Evolutionary conservation across 2,113 vertebrate species (phyloP).

Genomic region (Casuarius casuarius): DNA sequence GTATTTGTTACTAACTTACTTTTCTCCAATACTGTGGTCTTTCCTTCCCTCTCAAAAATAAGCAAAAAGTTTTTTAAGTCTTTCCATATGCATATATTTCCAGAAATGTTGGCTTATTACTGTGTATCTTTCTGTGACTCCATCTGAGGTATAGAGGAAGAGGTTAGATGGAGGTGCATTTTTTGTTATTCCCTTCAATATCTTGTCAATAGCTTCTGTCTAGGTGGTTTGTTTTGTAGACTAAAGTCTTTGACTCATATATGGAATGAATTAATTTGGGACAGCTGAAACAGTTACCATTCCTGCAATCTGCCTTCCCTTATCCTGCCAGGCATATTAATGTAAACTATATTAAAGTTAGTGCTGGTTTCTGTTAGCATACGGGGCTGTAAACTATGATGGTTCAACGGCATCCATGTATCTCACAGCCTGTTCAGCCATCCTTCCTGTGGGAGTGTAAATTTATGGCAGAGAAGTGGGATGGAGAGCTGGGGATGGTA

Average conservation of each 20-base stretch:
- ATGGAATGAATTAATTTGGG: constrained; percentile 27
- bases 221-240: constrained; percentile 7
- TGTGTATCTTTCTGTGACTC: neutral
- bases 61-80: neutral
- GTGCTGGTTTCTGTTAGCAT: constrained; percentile 28
- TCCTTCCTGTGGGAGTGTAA: constrained; percentile 36
- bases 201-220: neutral
- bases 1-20: neutral
- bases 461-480: constrained; percentile 42
- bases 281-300: constrained; percentile 31
- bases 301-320: constrained; percentile 1
- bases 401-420: constrained; percentile 23
- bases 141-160: neutral
- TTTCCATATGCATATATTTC: neutral
- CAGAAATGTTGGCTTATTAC: neutral
- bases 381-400: constrained; percentile 20
- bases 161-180: neutral
- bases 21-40: neutral
- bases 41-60: neutral
- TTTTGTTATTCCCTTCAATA: neutral
- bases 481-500: neutral
- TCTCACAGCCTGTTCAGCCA: constrained; percentile 39
- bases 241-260: constrained; percentile 16
- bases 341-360: constrained; percentile 39
- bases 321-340: constrained; percentile 40